Evolutionary conservation across 1,140 invertebrate genomes (phyloP).

Genomic region (Carposina sasakii): DNA sequence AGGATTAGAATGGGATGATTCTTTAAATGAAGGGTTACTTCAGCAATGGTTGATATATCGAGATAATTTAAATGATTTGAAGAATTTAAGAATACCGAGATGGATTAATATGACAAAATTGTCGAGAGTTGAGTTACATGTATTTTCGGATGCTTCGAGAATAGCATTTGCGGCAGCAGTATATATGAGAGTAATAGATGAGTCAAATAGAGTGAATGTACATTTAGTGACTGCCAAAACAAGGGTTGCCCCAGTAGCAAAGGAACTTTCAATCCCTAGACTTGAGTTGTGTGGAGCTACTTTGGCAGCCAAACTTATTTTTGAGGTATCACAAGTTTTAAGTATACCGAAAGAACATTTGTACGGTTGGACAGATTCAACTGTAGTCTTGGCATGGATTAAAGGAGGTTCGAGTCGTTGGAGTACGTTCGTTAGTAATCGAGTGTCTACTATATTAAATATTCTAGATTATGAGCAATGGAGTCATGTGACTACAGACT

Average conservation of each 20-base stretch:
- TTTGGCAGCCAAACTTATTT: background rate
- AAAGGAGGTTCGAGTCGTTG: background rate
- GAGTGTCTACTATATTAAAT: background rate
- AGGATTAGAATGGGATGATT: constrained; percentile 44
- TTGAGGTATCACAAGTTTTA: background rate
- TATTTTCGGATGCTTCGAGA: constrained; percentile 11
- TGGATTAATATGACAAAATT: constrained; percentile 1
- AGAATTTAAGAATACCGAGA: constrained; percentile 6
- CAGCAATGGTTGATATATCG: constrained; percentile 2
- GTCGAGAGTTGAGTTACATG: constrained; percentile 10
- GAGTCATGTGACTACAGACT: background rate
- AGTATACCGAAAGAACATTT: background rate
- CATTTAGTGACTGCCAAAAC: constrained; percentile 24
- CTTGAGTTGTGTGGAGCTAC: constrained; percentile 22
- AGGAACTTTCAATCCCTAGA: constrained; percentile 15
- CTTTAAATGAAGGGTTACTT: constrained; percentile 11
- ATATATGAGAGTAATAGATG: background rate
- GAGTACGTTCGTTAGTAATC: background rate
- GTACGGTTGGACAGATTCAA: background rate
- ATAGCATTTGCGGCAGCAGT: constrained; percentile 12
- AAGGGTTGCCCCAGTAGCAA: constrained; percentile 26
- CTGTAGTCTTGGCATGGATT: background rate
- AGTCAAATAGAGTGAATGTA: background rate
- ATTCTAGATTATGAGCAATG: background rate
- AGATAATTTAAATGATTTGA: background rate